Percentiles rank a stretch among this genome's conserved stretches.
These are phyloP conservation scores for Platysteira castanea DNA, from an alignment of 2,113 vertebrate species.

Conservation along the genomic window DNA sequence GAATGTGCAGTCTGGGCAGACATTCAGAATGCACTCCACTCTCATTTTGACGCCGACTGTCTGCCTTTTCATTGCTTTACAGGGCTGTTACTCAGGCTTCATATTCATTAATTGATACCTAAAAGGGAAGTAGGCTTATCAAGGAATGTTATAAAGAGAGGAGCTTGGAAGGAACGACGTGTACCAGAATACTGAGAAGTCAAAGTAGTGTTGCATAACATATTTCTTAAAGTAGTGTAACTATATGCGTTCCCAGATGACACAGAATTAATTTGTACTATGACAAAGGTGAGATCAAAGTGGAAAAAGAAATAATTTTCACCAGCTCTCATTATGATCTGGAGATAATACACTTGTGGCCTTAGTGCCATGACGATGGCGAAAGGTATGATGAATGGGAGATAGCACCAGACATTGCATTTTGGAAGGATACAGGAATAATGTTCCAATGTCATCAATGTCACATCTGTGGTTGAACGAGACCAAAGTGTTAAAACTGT, in stretches of 20 bases:
- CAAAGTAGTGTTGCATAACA: neutral
- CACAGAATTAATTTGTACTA: neutral
- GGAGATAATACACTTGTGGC: neutral
- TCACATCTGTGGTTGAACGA: neutral
- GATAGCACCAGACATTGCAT: neutral
- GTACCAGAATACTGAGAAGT: neutral
- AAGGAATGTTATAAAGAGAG: neutral
- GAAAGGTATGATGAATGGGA: neutral
- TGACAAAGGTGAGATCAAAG: conserved; percentile 1
- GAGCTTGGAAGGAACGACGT: neutral
- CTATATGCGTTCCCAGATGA: neutral
- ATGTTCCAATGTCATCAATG: neutral
- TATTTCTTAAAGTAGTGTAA: neutral
- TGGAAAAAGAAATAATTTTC: conserved; percentile 41
- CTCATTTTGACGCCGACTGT: neutral
- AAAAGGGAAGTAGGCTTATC: neutral
- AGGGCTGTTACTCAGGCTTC: conserved; percentile 8
- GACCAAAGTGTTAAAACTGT: neutral
- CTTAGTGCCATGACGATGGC: neutral
- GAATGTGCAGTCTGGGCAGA: conserved; percentile 45
- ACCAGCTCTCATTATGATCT: neutral
- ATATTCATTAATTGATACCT: conserved; percentile 36
- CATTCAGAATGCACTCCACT: conserved; percentile 41
- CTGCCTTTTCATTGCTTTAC: conserved; percentile 14
- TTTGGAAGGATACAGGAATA: neutral